Conservation (phyloP, 2,113 vertebrate genomes). For the Pachypanchax playfairii region DNA sequence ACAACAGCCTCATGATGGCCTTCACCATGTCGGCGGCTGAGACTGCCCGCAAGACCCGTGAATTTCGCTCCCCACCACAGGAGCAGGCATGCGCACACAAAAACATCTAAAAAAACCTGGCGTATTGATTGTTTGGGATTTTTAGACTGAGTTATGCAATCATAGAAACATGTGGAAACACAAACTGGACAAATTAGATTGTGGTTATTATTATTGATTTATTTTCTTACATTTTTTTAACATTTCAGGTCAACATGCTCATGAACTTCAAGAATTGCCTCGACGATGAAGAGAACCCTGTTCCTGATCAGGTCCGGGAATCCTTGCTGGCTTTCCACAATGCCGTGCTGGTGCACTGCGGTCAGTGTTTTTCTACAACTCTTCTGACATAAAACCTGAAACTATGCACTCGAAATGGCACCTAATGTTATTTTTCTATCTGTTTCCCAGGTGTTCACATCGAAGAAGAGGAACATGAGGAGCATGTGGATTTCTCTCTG, state of each 20-base stretch:
- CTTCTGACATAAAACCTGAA: neutral
- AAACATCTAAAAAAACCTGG: neutral
- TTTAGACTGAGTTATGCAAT: too few species aligned
- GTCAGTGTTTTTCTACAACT: slow-evolving; percentile 71
- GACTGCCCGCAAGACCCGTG: slow-evolving; percentile 90
- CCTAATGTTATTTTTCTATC: neutral
- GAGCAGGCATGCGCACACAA: slow-evolving; percentile 85
- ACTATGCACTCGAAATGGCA: neutral
- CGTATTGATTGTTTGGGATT: neutral
- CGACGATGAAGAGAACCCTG: slow-evolving; percentile 83
- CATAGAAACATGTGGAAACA: too few species aligned
- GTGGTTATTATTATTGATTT: neutral
- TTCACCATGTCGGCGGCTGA: slow-evolving; percentile 92
- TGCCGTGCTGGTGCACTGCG: slow-evolving; percentile 87
- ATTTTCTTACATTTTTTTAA: neutral
- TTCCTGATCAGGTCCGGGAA: slow-evolving; percentile 85
- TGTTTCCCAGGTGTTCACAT: slow-evolving; percentile 84
- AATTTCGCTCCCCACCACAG: slow-evolving; percentile 94
- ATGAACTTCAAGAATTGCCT: slow-evolving; percentile 86
- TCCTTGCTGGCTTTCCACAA: slow-evolving; percentile 85
- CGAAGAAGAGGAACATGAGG: slow-evolving; percentile 84
- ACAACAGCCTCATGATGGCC: slow-evolving; percentile 86
- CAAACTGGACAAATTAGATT: too few species aligned
- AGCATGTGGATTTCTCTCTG: slow-evolving; percentile 84
- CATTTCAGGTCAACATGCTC: slow-evolving; percentile 97